Base-by-base conservation (phyloP, 2,113 vertebrate genomes). In the Larimichthys crocea region DNA sequence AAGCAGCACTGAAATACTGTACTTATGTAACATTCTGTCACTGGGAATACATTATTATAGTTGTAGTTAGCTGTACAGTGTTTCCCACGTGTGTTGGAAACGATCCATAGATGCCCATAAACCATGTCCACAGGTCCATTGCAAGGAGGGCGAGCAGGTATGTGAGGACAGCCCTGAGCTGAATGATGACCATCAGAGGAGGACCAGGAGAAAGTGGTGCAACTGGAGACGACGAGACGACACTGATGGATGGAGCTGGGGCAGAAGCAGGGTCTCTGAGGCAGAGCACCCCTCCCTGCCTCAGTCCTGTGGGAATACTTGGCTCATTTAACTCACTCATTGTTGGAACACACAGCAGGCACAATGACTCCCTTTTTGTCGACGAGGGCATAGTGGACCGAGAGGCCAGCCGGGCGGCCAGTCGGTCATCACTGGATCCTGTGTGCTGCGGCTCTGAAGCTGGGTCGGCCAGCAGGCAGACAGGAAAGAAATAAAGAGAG, bases 271-370 rank as follows among this genome's bases (percentile, higher is more conserved):
- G 50, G 55, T 35, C 14, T 55, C 29, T 57, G 19, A 16, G 44
- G 57, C 67, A 11, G 35, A 52, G 0, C 64, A 15, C 49, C 31
- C 57, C 52, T 68, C 63, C 40, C 17, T 1, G n/a, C 31, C 50
- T 29, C 60, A 35, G 0, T 49, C 80, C 70, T 63, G 76, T 40
- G 69, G 84, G 62, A 82, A 63, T 17, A 68, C 80, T 90, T 92
- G 86, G 87, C 89, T 89, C 83, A 26, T 46, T 85, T 89, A 87
- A 93, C 86, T 87, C 20, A 5, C 31, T 76, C 77, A 89, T 87
- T 92, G 91, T 87, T 74, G 55, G 66, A 57, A 74, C 57, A 53
- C 72, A 72, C 83, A 84, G 85, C 50, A 53, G 64, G 69, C 76
- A 92, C 84, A 93, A 74, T 89, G 84, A 79, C 42, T 82, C 52